Percentiles rank a stretch among this genome's conserved stretches.
Evolutionary conservation across 2,888 invertebrate species (phyloP).

Genomic region (Lithosia quadra): DNA sequence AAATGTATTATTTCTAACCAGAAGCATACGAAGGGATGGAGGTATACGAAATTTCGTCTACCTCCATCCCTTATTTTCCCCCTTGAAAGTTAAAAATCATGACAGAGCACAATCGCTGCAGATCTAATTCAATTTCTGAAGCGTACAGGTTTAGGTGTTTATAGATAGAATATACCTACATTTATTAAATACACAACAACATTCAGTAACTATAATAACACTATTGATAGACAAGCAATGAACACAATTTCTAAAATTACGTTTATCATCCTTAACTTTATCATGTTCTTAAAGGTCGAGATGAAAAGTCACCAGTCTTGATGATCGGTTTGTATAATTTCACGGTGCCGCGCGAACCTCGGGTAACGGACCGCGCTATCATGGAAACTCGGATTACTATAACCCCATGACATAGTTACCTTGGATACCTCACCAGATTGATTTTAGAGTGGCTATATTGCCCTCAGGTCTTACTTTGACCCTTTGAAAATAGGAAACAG

Average conservation of each 20-base stretch:
- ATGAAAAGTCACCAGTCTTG: conserved; percentile 71
- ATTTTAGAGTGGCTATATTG: conserved; percentile 65
- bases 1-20: too few relatives aligned
- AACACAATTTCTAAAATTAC: conserved; percentile 37
- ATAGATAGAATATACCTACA: too few relatives aligned
- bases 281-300: conserved; percentile 65
- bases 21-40: too few relatives aligned
- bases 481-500: conserved; percentile 27
- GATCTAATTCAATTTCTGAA: too few relatives aligned
- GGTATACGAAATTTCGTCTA: too few relatives aligned
- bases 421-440: conserved; percentile 74
- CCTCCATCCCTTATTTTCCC: too few relatives aligned
- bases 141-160: too few relatives aligned
- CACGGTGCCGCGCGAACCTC: conserved; percentile 75
- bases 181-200: too few relatives aligned
- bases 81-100: too few relatives aligned
- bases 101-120: too few relatives aligned
- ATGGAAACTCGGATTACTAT: conserved; percentile 69
- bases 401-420: conserved; percentile 81
- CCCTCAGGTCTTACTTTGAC: conserved; percentile 51
- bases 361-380: conserved; percentile 71
- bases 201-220: too few relatives aligned
- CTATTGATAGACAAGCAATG: conserved; percentile 24
- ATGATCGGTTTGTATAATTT: conserved; percentile 80
- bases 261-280: conserved; percentile 51